Conservation (phyloP, 2,888 invertebrate species). For the Epistrophe eligans region DNA sequence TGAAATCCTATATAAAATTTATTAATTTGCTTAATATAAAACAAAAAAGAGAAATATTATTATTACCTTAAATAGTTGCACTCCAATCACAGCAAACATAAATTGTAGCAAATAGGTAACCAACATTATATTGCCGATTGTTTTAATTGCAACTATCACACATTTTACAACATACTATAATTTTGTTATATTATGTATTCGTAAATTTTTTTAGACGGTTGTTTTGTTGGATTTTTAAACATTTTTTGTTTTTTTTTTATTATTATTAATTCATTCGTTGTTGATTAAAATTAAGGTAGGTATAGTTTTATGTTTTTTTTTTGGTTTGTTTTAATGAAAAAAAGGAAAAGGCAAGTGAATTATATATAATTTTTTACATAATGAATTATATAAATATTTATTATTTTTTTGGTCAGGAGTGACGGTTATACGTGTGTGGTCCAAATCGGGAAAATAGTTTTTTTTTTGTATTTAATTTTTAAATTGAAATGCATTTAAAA, state of each 20-base stretch:
- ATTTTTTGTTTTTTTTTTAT: constrained; percentile 12
- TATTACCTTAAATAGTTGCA: constrained; percentile 96
- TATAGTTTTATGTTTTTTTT: constrained; percentile 9
- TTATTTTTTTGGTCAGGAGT: constrained; percentile 27
- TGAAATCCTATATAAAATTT: constrained; percentile 74
- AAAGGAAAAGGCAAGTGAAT: not conserved
- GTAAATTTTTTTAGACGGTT: constrained; percentile 25
- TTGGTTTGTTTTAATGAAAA: constrained; percentile 6
- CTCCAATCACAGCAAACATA: constrained; percentile 99
- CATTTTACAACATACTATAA: constrained; percentile 99
- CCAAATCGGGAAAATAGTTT: constrained; percentile 34
- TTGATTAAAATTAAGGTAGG: constrained; percentile 15
- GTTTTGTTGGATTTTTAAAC: constrained; percentile 48
- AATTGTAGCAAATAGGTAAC: constrained; percentile 99
- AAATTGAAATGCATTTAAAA: constrained; percentile 33
- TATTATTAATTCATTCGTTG: constrained; percentile 28
- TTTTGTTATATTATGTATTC: not conserved
- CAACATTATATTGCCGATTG: constrained; percentile 99
- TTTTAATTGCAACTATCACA: constrained; percentile 99
- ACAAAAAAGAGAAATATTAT: constrained; percentile 55
- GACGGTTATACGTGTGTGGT: constrained; percentile 44
- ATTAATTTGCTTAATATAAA: constrained; percentile 68
- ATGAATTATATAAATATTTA: constrained; percentile 22
- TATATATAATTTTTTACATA: constrained; percentile 14
- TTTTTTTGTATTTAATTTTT: not conserved